phyloP scores from a whole-genome alignment of 2,797 vertebrate genomes.

The Sitta carolinensis region DNA sequence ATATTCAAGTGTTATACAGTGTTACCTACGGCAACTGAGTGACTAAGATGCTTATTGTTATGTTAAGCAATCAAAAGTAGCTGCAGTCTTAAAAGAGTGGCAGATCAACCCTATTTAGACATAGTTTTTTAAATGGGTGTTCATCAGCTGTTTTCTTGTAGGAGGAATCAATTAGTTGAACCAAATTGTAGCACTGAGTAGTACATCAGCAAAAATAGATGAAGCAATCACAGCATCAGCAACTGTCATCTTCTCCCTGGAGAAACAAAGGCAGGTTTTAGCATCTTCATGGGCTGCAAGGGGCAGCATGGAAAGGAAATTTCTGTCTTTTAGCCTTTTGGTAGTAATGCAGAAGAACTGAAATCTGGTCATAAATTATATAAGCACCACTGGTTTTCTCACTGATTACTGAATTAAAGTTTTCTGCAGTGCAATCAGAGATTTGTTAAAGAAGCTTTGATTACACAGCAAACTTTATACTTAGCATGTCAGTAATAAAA shows the following conservation, averaged over 20 bases:
- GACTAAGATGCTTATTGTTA: conserved; percentile 49
- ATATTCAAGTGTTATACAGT: background rate
- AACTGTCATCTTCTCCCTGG: background rate
- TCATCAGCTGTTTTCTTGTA: conserved; percentile 49
- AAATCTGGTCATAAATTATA: background rate
- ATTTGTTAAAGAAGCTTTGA: background rate
- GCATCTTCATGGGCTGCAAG: background rate
- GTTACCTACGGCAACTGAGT: conserved; percentile 4
- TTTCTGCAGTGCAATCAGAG: background rate
- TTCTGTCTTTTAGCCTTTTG: background rate
- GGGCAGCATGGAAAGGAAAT: background rate
- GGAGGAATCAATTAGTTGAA: conserved; percentile 56
- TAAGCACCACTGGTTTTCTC: background rate
- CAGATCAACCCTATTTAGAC: conserved; percentile 20
- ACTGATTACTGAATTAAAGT: background rate
- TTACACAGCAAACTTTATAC: background rate
- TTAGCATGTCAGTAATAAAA: background rate
- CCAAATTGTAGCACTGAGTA: conserved; percentile 17
- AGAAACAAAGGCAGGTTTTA: conserved; percentile 20
- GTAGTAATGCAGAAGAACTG: background rate
- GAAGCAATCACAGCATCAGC: background rate
- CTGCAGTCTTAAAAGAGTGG: conserved; percentile 10
- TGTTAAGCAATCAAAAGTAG: conserved; percentile 49
- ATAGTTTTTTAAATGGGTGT: background rate
- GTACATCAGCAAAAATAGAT: conserved; percentile 57